These are phyloP conservation scores for Oithona nana DNA, from an alignment of 2,888 invertebrate genomes.

Conservation along the genomic window DNA sequence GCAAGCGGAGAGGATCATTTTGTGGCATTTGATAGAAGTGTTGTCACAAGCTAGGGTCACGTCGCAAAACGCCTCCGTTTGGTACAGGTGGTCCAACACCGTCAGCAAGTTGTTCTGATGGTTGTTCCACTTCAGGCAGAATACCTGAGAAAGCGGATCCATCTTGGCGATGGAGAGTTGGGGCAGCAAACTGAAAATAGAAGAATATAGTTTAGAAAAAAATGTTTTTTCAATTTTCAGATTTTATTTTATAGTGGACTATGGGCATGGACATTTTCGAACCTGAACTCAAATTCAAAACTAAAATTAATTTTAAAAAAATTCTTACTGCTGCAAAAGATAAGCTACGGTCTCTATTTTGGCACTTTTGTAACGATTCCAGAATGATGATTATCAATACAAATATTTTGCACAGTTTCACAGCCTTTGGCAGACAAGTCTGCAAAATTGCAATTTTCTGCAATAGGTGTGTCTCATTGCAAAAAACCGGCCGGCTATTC, in stretches of 20 bases:
- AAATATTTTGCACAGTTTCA: neutral
- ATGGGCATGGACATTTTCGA: neutral
- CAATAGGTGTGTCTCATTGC: too few relatives aligned
- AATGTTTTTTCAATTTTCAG: neutral
- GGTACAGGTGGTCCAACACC: conserved; percentile 23
- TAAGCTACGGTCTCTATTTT: neutral
- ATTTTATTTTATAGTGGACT: neutral
- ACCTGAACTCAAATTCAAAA: too few relatives aligned
- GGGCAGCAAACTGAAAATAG: conserved; percentile 16
- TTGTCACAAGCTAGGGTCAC: conserved; percentile 25
- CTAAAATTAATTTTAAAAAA: neutral
- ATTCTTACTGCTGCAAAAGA: neutral
- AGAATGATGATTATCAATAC: too few relatives aligned
- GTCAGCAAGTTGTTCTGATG: conserved; percentile 24
- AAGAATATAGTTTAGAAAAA: neutral
- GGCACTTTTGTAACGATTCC: neutral
- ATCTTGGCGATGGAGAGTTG: conserved; percentile 16
- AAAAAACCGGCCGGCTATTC: neutral
- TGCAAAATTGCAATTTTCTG: neutral
- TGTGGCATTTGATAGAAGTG: conserved; percentile 24
- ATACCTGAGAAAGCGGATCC: conserved; percentile 22
- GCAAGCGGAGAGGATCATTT: conserved; percentile 25
- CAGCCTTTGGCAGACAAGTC: neutral
- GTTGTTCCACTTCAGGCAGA: conserved; percentile 25
- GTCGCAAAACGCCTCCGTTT: conserved; percentile 23